phyloP scores from a whole-genome alignment of 2,888 invertebrate species.

The Himalopsyche anomala region DNA sequence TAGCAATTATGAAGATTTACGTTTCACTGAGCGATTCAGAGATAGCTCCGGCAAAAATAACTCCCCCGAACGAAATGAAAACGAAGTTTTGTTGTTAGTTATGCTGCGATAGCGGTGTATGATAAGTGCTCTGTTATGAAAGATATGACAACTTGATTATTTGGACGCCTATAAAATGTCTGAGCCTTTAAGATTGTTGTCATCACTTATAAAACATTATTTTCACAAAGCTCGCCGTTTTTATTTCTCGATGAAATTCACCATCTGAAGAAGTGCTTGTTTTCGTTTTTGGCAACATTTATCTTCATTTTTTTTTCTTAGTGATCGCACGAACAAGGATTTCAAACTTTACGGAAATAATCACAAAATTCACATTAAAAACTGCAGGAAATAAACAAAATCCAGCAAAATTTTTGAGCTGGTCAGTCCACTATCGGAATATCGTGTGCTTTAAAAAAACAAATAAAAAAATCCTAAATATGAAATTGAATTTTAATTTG shows the following conservation, averaged over 20 bases:
- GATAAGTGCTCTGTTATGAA: slow-evolving; percentile 42
- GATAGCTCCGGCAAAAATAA: slow-evolving; percentile 28
- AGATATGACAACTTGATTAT: slow-evolving; percentile 41
- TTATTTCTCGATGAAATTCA: neutral
- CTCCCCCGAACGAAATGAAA: slow-evolving; percentile 17
- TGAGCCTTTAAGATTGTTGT: neutral
- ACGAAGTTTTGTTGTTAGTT: slow-evolving; percentile 42
- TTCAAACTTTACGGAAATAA: no score
- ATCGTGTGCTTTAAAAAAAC: no score
- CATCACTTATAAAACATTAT: neutral
- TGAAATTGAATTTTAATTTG: no score
- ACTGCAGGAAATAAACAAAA: no score
- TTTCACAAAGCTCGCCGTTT: neutral
- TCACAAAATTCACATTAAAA: no score
- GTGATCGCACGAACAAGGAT: no score
- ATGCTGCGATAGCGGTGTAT: slow-evolving; percentile 22
- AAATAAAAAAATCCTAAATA: no score
- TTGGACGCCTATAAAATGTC: slow-evolving; percentile 31
- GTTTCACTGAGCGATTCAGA: slow-evolving; percentile 43
- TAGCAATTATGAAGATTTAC: slow-evolving; percentile 63
- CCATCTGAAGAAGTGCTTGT: no score
- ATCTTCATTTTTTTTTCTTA: no score
- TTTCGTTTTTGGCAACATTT: no score
- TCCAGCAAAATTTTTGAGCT: no score
- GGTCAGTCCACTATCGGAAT: no score